Conservation (phyloP, 92 coral and sea anemone species). For the Epizoanthus stellaris region DNA sequence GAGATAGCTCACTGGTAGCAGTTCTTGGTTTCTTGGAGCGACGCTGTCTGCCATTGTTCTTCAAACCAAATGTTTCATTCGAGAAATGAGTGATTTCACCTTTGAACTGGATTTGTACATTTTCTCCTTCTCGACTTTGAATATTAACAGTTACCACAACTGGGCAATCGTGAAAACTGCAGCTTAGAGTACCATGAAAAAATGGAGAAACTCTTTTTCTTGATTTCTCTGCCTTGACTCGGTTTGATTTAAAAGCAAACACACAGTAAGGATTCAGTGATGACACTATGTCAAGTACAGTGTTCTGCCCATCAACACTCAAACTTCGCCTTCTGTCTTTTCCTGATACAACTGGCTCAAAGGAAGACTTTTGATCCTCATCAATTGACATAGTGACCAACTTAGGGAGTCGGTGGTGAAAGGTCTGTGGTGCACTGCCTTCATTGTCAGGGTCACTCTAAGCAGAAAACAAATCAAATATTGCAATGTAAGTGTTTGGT, state of each 20-base stretch:
- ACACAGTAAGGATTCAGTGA: conserved; percentile 31
- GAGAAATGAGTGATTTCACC: conserved; percentile 25
- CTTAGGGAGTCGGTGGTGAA: conserved; percentile 15
- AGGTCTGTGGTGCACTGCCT: background rate
- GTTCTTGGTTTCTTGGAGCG: background rate
- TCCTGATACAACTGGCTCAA: background rate
- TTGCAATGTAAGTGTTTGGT: too few species aligned
- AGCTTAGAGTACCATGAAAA: conserved; percentile 2
- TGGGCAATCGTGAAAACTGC: conserved; percentile 27
- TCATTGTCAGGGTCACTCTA: background rate
- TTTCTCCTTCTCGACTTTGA: conserved; percentile 3
- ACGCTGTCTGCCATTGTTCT: conserved; percentile 27
- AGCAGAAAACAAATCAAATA: background rate
- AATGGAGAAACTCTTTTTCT: conserved; percentile 16
- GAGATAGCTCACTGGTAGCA: background rate
- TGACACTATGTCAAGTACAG: conserved; percentile 18
- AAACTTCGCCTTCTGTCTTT: background rate
- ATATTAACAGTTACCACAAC: conserved; percentile 6
- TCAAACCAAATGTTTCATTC: conserved; percentile 31
- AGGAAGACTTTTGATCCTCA: conserved; percentile 13
- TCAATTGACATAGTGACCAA: background rate
- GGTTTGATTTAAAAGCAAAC: conserved; percentile 16
- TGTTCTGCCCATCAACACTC: conserved; percentile 23
- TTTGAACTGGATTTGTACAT: conserved; percentile 15
- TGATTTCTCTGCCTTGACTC: conserved; percentile 3